Conservation (phyloP, 2,113 vertebrate species). For the Petromus typicus region DNA sequence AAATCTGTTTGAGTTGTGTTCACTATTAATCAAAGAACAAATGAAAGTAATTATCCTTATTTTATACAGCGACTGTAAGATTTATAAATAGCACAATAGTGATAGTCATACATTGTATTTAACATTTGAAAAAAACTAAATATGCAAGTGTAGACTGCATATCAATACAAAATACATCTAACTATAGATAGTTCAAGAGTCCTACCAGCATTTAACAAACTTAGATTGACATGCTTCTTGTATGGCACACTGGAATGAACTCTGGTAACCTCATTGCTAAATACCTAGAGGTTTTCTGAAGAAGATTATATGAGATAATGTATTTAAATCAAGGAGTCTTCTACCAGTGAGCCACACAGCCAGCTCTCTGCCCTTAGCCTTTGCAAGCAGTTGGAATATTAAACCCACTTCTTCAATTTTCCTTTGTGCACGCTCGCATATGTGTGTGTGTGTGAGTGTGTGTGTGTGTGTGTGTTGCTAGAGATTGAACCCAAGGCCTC, state of each 20-base stretch:
- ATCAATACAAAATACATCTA: constrained; percentile 32
- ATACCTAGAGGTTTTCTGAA: constrained; percentile 10
- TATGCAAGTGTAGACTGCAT: constrained; percentile 27
- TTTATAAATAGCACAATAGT: constrained; percentile 66
- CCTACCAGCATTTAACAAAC: background rate
- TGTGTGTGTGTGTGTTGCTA: background rate
- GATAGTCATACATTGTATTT: constrained; percentile 51
- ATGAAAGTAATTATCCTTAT: constrained; percentile 66
- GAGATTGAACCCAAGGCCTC: background rate
- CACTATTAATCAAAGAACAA: constrained; percentile 74
- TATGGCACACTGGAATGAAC: background rate
- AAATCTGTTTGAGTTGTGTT: constrained; percentile 70
- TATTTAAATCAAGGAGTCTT: background rate
- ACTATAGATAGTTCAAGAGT: background rate
- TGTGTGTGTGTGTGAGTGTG: background rate
- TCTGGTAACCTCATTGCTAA: constrained; percentile 28
- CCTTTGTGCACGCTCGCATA: background rate
- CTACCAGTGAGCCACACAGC: background rate
- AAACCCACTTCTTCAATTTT: background rate
- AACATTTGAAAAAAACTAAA: constrained; percentile 55
- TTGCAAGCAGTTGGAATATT: background rate
- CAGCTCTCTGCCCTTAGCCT: background rate
- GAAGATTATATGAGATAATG: constrained; percentile 38
- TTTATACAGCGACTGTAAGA: constrained; percentile 64
- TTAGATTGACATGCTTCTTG: background rate